Conservation (phyloP, 1,140 invertebrate species). For the Psilanteris sp. region DNA sequence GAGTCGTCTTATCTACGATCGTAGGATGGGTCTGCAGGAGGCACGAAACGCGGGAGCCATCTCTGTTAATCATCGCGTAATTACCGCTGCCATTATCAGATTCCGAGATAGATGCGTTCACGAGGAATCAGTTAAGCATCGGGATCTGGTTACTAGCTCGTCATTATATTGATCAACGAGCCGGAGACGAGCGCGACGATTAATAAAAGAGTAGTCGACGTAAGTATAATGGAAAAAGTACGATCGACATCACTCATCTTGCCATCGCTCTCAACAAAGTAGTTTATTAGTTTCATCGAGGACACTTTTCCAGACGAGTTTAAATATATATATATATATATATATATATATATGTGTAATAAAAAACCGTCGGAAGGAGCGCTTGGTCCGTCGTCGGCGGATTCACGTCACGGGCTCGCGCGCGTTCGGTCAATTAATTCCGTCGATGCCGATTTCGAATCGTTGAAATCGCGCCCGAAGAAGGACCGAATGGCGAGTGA, state of each 20-base stretch:
- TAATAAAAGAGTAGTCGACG: conserved; percentile 60
- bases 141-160: conserved; percentile 60
- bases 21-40: conserved; percentile 65
- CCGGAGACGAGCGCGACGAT: conserved; percentile 61
- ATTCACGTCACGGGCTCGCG: no score
- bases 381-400: no score
- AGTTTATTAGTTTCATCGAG: conserved; percentile 27
- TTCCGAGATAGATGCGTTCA: conserved; percentile 73
- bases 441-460: no score
- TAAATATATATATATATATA: no score
- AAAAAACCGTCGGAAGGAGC: no score
- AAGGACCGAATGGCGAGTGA: no score
- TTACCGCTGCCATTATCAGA: conserved; percentile 79
- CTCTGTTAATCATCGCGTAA: conserved; percentile 80
- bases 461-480: no score
- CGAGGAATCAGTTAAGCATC: conserved; percentile 72
- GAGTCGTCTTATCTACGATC: conserved; percentile 69
- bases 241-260: conserved; percentile 48
- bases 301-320: conserved; percentile 39
- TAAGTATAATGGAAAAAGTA: conserved; percentile 63
- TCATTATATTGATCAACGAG: conserved; percentile 65
- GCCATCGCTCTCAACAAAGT: conserved; percentile 5
- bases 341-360: no score
- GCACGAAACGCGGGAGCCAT: conserved; percentile 78
- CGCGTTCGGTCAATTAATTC: no score